Conservation (phyloP, 2,797 vertebrate genomes). For the Gallinago nigripennis region DNA sequence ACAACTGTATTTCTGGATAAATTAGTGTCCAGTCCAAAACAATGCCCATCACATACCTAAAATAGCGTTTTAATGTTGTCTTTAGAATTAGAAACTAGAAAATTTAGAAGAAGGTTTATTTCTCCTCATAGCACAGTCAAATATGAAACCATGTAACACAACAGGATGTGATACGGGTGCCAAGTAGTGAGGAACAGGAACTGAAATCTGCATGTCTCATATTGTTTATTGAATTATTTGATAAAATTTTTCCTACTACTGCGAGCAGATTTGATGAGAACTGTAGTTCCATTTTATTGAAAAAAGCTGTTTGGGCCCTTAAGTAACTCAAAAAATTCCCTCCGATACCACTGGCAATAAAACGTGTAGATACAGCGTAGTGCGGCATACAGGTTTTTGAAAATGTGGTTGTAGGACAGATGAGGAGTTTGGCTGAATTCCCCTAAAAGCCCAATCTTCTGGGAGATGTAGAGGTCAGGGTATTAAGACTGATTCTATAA, state of each 20-base stretch:
- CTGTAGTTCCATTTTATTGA: not conserved
- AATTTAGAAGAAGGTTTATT: not conserved
- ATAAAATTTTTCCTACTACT: not conserved
- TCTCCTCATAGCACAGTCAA: not conserved
- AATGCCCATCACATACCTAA: not conserved
- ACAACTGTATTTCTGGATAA: not conserved
- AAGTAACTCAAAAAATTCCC: not conserved
- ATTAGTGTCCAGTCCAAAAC: not conserved
- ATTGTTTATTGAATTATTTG: conserved; percentile 34
- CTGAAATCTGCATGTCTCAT: conserved; percentile 4
- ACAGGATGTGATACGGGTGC: conserved; percentile 12
- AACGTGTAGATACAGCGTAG: not conserved
- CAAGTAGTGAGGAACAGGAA: conserved; percentile 43
- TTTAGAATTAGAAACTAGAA: not conserved
- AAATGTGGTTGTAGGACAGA: not conserved
- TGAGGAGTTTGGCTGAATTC: conserved; percentile 14
- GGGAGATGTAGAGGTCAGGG: not conserved
- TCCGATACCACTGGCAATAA: not conserved
- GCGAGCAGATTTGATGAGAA: not conserved
- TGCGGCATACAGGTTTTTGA: not conserved
- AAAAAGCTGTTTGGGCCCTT: not conserved
- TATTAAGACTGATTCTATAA: too few relatives aligned
- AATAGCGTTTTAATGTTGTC: not conserved
- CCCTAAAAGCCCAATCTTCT: conserved; percentile 16
- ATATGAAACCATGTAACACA: not conserved